Base-by-base conservation (phyloP, 2,797 vertebrate species). In the Anolis apletophallus region DNA sequence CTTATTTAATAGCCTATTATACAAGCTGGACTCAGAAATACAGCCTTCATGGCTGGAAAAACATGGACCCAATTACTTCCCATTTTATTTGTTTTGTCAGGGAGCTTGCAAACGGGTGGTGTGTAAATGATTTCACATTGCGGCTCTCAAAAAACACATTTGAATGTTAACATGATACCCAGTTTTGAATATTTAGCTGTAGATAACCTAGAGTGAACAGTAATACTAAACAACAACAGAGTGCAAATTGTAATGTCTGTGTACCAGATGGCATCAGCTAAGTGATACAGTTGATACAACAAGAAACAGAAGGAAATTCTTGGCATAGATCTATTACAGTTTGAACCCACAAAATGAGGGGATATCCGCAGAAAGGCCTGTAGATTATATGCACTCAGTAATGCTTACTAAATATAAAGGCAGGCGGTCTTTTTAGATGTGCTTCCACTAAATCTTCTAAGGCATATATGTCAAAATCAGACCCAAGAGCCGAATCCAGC, bases 231-330 rank as follows among this genome's bases (percentile, higher is more conserved):
- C 12, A 14, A 16, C 13, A 14, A 16, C 4, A 5, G 54, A 89
- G 85, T 87, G 93, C 94, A 96, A 96, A 96, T 87, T 93, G 91
- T 94, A 95, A 94, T 97, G 97, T 97, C 97, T 97, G 97, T 95
- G 93, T 95, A 93, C 95, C 97, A 97, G 95, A 97, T 98, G 97
- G 94, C 94, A 95, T 93, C 89, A 93, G 94, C 90, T n/a, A 92
- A 95, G 90, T 85, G 93, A 96, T 94, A 93, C 87, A 79, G 91
- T 89, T 67, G 82, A 80, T 95, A 94, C 87, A 88, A 85, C 86
- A 50, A 95, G 94, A 96, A 91, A 90, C 61, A 87, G 86, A 94
- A 87, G 94, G 92, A 97, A 96, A 97, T 97, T 97, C 95, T 94
- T 96, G 88, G 79, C 93, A 87, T 91, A 87, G 74, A 68, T 90